A percentile compares a stretch with the other conserved stretches of the same genome.
phyloP scores from a whole-genome alignment of 2,888 invertebrate genomes.

The Protonemura montana region DNA sequence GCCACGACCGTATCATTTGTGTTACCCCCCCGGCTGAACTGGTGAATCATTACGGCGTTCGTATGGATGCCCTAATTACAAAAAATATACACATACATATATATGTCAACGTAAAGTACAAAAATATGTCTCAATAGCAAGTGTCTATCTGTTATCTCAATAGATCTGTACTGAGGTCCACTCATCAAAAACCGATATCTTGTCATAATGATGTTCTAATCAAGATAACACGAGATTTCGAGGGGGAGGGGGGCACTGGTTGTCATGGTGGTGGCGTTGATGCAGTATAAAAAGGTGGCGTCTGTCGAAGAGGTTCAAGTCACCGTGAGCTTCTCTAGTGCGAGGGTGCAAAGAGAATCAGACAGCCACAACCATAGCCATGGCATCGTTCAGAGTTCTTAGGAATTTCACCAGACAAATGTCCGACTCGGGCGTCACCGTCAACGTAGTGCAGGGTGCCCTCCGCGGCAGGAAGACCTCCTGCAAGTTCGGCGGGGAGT shows the following conservation, averaged over 20 bases:
- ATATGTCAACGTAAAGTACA: not conserved
- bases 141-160: not conserved
- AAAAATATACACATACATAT: not conserved
- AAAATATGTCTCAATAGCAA: not conserved
- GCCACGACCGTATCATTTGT: too few species aligned
- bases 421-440: conserved; percentile 33
- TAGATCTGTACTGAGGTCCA: not conserved
- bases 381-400: conserved; percentile 24
- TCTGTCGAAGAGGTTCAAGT: not conserved
- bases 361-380: not conserved
- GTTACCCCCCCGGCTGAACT: too few species aligned
- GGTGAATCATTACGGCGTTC: not conserved
- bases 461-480: conserved; percentile 37
- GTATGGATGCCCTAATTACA: not conserved
- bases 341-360: not conserved
- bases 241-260: not conserved
- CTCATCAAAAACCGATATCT: not conserved
- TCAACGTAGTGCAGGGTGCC: conserved; percentile 40
- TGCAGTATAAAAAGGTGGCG: not conserved
- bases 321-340: not conserved
- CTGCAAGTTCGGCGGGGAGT: conserved; percentile 33
- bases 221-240: not conserved
- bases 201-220: not conserved
- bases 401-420: not conserved
- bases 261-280: not conserved